These are phyloP conservation scores for Morbakka virulenta DNA, from an alignment of 30 jellyfish, hydroid and myxozoan species.

Conservation along the genomic window DNA sequence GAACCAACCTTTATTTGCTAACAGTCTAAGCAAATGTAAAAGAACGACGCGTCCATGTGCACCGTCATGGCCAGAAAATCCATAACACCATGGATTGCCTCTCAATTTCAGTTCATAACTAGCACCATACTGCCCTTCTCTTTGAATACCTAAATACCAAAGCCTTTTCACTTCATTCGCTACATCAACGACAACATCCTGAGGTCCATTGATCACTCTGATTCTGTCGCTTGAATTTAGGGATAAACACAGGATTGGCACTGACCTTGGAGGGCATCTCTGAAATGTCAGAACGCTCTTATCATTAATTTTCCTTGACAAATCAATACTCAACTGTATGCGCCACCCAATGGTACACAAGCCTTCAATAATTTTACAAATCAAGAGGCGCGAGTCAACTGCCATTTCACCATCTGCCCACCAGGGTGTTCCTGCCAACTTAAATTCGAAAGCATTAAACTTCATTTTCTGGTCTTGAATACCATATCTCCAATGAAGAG, in stretches of 20 bases:
- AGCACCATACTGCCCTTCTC: not conserved
- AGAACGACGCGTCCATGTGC: too few relatives aligned
- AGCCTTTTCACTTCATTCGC: too few relatives aligned
- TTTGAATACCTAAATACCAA: slow-evolving; percentile 9
- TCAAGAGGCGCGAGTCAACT: slow-evolving; percentile 37
- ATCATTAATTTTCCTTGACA: slow-evolving; percentile 17
- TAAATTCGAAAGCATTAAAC: slow-evolving; percentile 16
- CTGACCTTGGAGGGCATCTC: slow-evolving; percentile 33
- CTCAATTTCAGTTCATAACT: too few relatives aligned
- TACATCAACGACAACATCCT: slow-evolving; percentile 8
- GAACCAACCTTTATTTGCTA: slow-evolving; percentile 10
- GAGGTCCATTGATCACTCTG: slow-evolving; percentile 49
- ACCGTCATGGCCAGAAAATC: slow-evolving; percentile 31
- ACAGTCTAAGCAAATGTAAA: not conserved
- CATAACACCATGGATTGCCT: slow-evolving; percentile 56
- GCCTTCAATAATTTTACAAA: too few relatives aligned
- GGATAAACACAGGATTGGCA: slow-evolving; percentile 31
- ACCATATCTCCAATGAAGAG: slow-evolving; percentile 18
- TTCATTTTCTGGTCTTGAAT: slow-evolving; percentile 9
- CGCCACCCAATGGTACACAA: slow-evolving; percentile 47
- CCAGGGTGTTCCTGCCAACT: slow-evolving; percentile 74
- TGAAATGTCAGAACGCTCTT: slow-evolving; percentile 30
- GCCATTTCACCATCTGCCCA: slow-evolving; percentile 9
- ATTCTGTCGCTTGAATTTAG: slow-evolving; percentile 30
- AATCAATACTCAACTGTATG: slow-evolving; percentile 20